A percentile compares a stretch with the other conserved stretches of the same genome.
Evolutionary conservation across 2,113 vertebrate species (phyloP).

Genomic region (Anarrhichthys ocellatus): DNA sequence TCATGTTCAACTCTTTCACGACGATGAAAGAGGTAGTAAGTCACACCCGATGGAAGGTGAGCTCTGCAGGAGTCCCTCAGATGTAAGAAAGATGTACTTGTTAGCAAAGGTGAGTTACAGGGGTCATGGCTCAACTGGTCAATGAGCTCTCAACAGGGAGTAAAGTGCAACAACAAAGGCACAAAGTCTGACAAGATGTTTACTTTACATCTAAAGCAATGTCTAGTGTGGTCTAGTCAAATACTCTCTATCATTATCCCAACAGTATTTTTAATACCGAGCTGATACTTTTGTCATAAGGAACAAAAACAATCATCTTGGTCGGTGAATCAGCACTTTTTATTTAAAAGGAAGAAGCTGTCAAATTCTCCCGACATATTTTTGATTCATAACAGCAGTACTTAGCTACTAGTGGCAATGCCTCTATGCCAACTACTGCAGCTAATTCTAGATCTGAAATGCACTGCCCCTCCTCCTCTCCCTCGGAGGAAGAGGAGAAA

Average conservation of each 20-base stretch:
- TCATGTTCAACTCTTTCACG: slow-evolving; percentile 13
- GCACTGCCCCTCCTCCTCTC: neutral
- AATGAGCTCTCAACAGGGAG: slow-evolving; percentile 53
- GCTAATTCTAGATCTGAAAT: slow-evolving; percentile 25
- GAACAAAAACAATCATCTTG: slow-evolving; percentile 10
- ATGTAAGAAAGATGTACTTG: slow-evolving; percentile 75
- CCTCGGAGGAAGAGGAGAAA: slow-evolving; percentile 20
- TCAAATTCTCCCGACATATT: slow-evolving; percentile 17
- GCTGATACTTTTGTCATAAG: slow-evolving; percentile 8
- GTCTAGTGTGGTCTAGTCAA: neutral
- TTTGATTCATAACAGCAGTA: slow-evolving; percentile 30
- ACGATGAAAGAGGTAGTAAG: slow-evolving; percentile 51
- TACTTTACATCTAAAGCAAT: slow-evolving; percentile 10
- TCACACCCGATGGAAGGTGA: slow-evolving; percentile 50
- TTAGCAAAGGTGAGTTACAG: slow-evolving; percentile 70
- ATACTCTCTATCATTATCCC: neutral
- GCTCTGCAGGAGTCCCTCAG: slow-evolving; percentile 65
- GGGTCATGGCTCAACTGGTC: slow-evolving; percentile 65
- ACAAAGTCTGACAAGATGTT: slow-evolving; percentile 34
- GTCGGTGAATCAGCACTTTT: slow-evolving; percentile 29
- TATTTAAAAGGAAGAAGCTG: slow-evolving; percentile 30
- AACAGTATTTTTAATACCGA: neutral
- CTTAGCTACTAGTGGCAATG: slow-evolving; percentile 5
- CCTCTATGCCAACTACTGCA: slow-evolving; percentile 9
- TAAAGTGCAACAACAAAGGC: slow-evolving; percentile 62